phyloP scores from a whole-genome alignment of 2,797 vertebrate genomes.

The Mastacembelus armatus region DNA sequence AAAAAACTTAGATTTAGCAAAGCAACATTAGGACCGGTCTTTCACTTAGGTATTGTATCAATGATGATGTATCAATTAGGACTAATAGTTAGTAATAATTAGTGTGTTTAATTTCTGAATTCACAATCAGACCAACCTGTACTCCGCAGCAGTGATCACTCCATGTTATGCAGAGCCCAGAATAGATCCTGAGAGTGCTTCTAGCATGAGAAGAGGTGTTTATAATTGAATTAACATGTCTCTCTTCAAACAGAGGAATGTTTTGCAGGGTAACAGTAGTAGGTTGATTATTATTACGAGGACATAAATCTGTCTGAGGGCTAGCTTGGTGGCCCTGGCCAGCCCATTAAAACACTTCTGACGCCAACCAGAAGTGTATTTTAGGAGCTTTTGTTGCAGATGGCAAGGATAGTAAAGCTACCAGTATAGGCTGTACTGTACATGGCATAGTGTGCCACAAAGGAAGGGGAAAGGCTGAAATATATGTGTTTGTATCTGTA shows the following conservation, averaged over 20 bases:
- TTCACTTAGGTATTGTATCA: conserved; percentile 16
- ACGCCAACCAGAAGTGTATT: conserved; percentile 76
- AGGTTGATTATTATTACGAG: conserved; percentile 80
- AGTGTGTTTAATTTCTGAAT: conserved; percentile 24
- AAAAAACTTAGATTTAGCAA: conserved; percentile 37
- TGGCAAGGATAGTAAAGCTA: conserved; percentile 59
- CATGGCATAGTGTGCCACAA: conserved; percentile 13
- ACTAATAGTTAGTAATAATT: conserved; percentile 19
- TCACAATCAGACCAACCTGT: conserved; percentile 33
- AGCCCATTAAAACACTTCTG: conserved; percentile 75
- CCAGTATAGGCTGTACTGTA: conserved; percentile 37
- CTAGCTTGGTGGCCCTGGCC: conserved; percentile 55
- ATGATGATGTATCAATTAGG: conserved; percentile 40
- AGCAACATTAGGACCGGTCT: conserved; percentile 6
- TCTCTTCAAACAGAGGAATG: conserved; percentile 76
- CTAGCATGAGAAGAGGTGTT: conserved; percentile 74
- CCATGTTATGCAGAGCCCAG: conserved; percentile 25
- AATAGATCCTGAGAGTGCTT: conserved; percentile 57
- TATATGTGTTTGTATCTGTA: conserved; percentile 11
- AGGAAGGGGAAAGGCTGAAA: conserved; percentile 9
- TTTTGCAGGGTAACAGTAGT: conserved; percentile 77
- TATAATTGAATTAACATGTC: conserved; percentile 78
- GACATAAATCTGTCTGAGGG: conserved; percentile 79
- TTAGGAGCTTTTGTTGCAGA: conserved; percentile 79
- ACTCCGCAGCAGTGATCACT: conserved; percentile 21